Conservation (phyloP, 1,140 invertebrate genomes). For the Coelopa frigida region DNA sequence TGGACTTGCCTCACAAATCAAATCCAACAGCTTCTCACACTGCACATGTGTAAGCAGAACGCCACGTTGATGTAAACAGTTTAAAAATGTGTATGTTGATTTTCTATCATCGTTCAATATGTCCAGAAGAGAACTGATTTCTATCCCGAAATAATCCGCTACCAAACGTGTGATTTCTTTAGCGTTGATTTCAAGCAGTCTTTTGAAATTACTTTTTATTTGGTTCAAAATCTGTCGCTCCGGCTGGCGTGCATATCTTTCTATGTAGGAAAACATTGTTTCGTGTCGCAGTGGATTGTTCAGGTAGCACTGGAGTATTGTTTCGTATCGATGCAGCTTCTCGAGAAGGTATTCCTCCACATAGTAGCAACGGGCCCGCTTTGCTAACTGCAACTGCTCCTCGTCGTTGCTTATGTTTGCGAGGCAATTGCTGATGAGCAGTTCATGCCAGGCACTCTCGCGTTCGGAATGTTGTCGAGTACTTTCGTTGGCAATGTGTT, state of each 20-base stretch:
- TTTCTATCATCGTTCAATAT: slow-evolving; percentile 42
- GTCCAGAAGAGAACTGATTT: slow-evolving; percentile 41
- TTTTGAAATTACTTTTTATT: slow-evolving; percentile 43
- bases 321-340: slow-evolving; percentile 42
- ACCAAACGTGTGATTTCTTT: slow-evolving; percentile 50
- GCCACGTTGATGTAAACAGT: slow-evolving; percentile 53
- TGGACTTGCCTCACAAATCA: slow-evolving; percentile 58
- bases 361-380: slow-evolving; percentile 44
- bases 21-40: slow-evolving; percentile 57
- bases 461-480: slow-evolving; percentile 56
- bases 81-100: slow-evolving; percentile 55
- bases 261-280: slow-evolving; percentile 68
- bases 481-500: slow-evolving; percentile 40
- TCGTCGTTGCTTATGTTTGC: slow-evolving; percentile 48
- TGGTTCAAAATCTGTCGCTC: slow-evolving; percentile 45
- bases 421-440: slow-evolving; percentile 64
- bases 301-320: slow-evolving; percentile 47
- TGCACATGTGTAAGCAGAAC: slow-evolving; percentile 48
- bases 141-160: slow-evolving; percentile 45
- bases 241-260: slow-evolving; percentile 56
- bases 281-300: slow-evolving; percentile 54
- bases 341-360: slow-evolving; percentile 48
- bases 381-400: slow-evolving; percentile 42
- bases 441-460: slow-evolving; percentile 71
- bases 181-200: slow-evolving; percentile 44